A percentile compares a stretch with the other conserved stretches of the same genome.
Conservation (phyloP, 2,797 vertebrate genomes). For the Pipistrellus nathusii region DNA sequence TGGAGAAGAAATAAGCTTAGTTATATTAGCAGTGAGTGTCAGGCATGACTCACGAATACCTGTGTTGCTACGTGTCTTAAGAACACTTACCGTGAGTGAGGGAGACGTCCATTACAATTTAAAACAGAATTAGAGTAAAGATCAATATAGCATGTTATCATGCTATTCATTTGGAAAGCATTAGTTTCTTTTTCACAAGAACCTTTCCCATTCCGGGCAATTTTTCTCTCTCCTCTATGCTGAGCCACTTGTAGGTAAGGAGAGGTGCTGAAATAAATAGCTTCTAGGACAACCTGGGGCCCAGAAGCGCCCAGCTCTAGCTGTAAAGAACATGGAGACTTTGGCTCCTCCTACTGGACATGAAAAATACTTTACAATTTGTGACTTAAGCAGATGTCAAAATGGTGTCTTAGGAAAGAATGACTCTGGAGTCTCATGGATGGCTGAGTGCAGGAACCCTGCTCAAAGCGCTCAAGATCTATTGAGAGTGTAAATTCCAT, state of each 20-base stretch:
- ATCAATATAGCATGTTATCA: neutral
- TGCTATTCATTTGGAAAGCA: slow-evolving; percentile 14
- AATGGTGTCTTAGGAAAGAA: neutral
- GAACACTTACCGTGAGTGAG: neutral
- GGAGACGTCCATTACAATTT: slow-evolving; percentile 39
- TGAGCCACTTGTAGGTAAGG: neutral
- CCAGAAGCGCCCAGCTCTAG: neutral
- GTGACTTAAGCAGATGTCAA: neutral
- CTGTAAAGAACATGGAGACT: slow-evolving; percentile 7
- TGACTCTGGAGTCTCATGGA: neutral
- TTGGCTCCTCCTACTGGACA: slow-evolving; percentile 74
- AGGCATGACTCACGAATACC: neutral
- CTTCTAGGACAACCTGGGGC: neutral
- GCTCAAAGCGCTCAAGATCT: neutral
- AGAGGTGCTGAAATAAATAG: slow-evolving; percentile 58
- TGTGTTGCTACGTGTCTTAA: neutral
- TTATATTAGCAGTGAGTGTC: neutral
- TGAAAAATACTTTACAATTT: neutral
- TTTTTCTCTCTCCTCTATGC: neutral
- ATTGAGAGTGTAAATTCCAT: neutral
- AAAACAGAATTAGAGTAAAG: slow-evolving; percentile 48
- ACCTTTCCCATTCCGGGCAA: neutral
- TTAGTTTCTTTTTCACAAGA: neutral
- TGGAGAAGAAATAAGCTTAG: slow-evolving; percentile 21
- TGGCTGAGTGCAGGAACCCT: neutral